Evolutionary conservation across 1,140 invertebrate genomes (phyloP).

Genomic region (Drosophila ironensis): DNA sequence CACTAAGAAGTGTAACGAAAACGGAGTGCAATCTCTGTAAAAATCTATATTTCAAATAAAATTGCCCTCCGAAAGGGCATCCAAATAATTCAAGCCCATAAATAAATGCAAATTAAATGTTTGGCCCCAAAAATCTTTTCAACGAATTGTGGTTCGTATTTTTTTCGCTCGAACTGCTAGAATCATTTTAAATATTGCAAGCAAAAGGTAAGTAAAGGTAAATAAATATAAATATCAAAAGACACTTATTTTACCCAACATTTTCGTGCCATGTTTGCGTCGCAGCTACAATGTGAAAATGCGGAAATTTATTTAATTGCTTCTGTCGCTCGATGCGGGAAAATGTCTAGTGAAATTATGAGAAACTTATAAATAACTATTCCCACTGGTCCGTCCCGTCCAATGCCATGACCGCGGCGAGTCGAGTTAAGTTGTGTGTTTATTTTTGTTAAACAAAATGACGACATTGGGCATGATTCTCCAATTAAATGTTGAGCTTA

Average conservation of each 20-base stretch:
- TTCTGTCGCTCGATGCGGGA: conserved; percentile 24
- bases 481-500: conserved; percentile 71
- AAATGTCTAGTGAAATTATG: conserved; percentile 47
- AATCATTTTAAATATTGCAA: background rate
- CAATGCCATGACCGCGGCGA: conserved; percentile 22
- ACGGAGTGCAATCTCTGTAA: background rate
- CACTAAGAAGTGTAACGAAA: background rate
- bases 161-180: background rate
- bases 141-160: conserved; percentile 1
- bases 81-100: conserved; percentile 28
- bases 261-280: conserved; percentile 5
- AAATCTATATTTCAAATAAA: background rate
- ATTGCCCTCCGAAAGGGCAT: background rate
- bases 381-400: conserved; percentile 7
- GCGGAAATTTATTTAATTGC: conserved; percentile 55
- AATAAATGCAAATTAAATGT: conserved; percentile 39
- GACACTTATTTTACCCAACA: too few species aligned
- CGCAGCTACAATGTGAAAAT: conserved; percentile 22
- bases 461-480: conserved; percentile 74
- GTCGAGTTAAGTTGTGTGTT: conserved; percentile 13
- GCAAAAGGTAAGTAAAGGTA: conserved; percentile 21
- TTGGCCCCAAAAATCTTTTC: conserved; percentile 19
- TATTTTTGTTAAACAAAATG: conserved; percentile 69
- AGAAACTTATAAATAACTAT: conserved; percentile 59
- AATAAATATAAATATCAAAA: conserved; percentile 2